A percentile compares a stretch with the other conserved stretches of the same genome.
These are phyloP conservation scores for Crax fasciolata DNA, from an alignment of 2,797 vertebrate species.

Conservation along the genomic window DNA sequence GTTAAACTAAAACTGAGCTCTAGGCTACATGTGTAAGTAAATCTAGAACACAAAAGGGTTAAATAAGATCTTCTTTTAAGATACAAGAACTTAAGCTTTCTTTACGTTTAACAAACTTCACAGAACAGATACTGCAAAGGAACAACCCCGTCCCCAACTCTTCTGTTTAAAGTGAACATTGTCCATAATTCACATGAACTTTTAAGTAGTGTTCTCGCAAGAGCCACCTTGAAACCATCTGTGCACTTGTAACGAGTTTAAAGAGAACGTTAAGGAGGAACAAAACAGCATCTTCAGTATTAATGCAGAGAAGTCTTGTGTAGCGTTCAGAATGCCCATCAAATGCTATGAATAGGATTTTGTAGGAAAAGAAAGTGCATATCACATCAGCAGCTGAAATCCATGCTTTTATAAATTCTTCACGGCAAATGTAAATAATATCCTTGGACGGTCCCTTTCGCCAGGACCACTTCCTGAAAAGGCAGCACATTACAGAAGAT, in stretches of 20 bases:
- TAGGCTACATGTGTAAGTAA: slow-evolving; percentile 96
- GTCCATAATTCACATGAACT: slow-evolving; percentile 77
- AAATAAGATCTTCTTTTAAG: slow-evolving; percentile 93
- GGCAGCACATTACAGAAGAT: slow-evolving; percentile 79
- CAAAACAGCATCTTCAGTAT: slow-evolving; percentile 75
- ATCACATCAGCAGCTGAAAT: slow-evolving; percentile 71
- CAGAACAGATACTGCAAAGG: slow-evolving; percentile 88
- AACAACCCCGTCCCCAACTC: slow-evolving; percentile 80
- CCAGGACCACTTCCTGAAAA: slow-evolving; percentile 79
- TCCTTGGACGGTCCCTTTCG: slow-evolving; percentile 45
- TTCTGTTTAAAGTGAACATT: slow-evolving; percentile 74
- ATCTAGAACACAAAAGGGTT: slow-evolving; percentile 97
- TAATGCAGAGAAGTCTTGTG: slow-evolving; percentile 61
- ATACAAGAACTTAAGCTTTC: slow-evolving; percentile 90
- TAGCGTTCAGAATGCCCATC: slow-evolving; percentile 74
- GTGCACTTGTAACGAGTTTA: slow-evolving; percentile 73
- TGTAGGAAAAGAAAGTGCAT: slow-evolving; percentile 74
- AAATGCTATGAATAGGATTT: slow-evolving; percentile 73
- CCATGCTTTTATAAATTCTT: slow-evolving; percentile 30
- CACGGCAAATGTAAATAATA: slow-evolving; percentile 56
- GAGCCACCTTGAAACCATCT: slow-evolving; percentile 73
- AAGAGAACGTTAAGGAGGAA: slow-evolving; percentile 71
- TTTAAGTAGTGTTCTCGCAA: slow-evolving; percentile 79
- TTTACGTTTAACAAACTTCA: slow-evolving; percentile 89
- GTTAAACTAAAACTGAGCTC: slow-evolving; percentile 95